phyloP scores from a whole-genome alignment of 2,113 vertebrate species.

The Oxygymnocypris stewartii region DNA sequence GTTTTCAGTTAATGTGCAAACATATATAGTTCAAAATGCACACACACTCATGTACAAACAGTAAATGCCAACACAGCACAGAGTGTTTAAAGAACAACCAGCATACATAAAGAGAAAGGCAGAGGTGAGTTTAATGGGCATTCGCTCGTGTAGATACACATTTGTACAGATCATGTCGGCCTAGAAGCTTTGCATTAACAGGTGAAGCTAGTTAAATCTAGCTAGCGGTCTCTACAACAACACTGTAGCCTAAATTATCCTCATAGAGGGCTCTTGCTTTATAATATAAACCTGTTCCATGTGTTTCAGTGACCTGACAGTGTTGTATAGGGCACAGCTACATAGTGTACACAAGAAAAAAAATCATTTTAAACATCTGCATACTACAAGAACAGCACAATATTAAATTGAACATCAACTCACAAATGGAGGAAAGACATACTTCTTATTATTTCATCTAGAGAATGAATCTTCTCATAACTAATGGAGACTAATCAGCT shows the following conservation, averaged over 20 bases:
- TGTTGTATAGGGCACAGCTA: slow-evolving; percentile 55
- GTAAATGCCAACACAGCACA: not conserved
- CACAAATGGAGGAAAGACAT: slow-evolving; percentile 49
- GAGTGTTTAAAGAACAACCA: slow-evolving; percentile 37
- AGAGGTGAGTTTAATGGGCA: slow-evolving; percentile 72
- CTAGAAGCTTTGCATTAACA: slow-evolving; percentile 58
- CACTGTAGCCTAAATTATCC: slow-evolving; percentile 69
- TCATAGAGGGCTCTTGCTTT: slow-evolving; percentile 71
- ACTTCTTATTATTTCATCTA: slow-evolving; percentile 6
- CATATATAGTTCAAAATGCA: not conserved
- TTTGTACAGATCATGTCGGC: slow-evolving; percentile 65
- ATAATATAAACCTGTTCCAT: slow-evolving; percentile 63
- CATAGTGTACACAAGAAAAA: slow-evolving; percentile 47
- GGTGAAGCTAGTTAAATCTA: slow-evolving; percentile 75
- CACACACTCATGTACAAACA: slow-evolving; percentile 31
- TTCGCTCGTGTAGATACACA: slow-evolving; percentile 73
- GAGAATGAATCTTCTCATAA: slow-evolving; percentile 42
- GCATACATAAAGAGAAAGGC: slow-evolving; percentile 47
- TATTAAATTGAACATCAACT: slow-evolving; percentile 54
- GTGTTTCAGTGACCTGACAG: slow-evolving; percentile 57
- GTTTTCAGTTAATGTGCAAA: not conserved
- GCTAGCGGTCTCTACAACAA: slow-evolving; percentile 65
- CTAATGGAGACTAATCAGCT: slow-evolving; percentile 33
- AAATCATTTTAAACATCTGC: slow-evolving; percentile 36
- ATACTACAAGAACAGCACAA: slow-evolving; percentile 55